Conservation (phyloP, 2,888 invertebrate genomes). For the Eupithecia subfuscata region DNA sequence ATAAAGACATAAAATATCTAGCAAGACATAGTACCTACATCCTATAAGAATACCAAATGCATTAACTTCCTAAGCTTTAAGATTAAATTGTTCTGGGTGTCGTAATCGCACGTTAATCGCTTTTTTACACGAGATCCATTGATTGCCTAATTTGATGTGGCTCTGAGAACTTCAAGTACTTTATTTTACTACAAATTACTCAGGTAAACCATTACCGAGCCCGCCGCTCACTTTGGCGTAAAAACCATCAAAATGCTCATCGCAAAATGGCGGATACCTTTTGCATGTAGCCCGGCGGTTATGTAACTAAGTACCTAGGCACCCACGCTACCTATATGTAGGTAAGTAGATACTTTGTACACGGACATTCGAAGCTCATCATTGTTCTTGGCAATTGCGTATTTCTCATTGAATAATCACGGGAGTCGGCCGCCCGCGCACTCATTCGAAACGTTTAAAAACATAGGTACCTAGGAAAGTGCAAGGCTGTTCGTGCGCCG, state of each 20-base stretch:
- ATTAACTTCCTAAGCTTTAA: not conserved
- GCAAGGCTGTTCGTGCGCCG: constrained; percentile 59
- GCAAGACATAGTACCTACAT: not conserved
- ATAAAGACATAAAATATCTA: not conserved
- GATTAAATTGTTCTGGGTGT: not conserved
- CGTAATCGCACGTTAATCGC: not conserved
- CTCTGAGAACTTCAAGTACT: constrained; percentile 49
- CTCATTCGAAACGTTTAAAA: constrained; percentile 62
- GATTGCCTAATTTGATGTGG: constrained; percentile 46
- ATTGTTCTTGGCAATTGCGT: constrained; percentile 71
- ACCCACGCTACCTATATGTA: constrained; percentile 46
- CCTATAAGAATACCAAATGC: not conserved
- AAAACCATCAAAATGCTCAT: constrained; percentile 70
- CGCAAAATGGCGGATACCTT: constrained; percentile 75
- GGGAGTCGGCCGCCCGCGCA: constrained; percentile 52
- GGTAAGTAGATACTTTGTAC: constrained; percentile 51
- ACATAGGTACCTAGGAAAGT: constrained; percentile 57
- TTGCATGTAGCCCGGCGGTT: constrained; percentile 60
- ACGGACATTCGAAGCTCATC: constrained; percentile 59
- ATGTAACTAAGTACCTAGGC: constrained; percentile 61
- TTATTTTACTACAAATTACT: constrained; percentile 52
- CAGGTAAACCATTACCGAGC: constrained; percentile 54
- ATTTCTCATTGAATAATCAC: constrained; percentile 70
- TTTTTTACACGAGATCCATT: constrained; percentile 6
- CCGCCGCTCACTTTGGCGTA: constrained; percentile 70